Conservation (phyloP, 2,888 invertebrate species). For the Troglohyphantes excavatus region DNA sequence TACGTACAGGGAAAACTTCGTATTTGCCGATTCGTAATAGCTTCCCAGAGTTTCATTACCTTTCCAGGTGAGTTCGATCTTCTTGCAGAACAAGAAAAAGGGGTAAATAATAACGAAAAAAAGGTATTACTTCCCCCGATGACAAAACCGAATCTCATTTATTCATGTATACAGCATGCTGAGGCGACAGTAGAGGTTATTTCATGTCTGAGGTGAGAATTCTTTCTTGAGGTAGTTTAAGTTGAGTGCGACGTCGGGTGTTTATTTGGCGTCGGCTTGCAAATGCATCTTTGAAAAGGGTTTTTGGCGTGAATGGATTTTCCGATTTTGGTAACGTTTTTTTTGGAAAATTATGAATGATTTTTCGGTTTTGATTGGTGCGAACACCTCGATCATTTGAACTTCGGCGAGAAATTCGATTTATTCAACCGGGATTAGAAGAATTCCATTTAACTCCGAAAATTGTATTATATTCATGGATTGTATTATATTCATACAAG, state of each 20-base stretch:
- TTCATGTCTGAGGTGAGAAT: background rate
- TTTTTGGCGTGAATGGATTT: background rate
- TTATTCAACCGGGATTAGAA: too few species aligned
- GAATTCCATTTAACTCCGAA: too few species aligned
- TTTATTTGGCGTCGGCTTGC: background rate
- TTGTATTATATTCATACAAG: too few species aligned
- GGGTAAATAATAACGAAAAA: conserved; percentile 31
- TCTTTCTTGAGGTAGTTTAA: conserved; percentile 2
- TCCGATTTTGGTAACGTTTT: too few species aligned
- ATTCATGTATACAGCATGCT: conserved; percentile 26
- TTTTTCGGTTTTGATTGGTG: too few species aligned
- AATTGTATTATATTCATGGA: too few species aligned
- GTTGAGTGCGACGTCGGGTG: background rate
- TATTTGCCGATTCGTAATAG: conserved; percentile 60
- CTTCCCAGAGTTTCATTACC: conserved; percentile 45
- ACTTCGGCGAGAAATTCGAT: too few species aligned
- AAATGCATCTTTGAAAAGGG: background rate
- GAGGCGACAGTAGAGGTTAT: conserved; percentile 11
- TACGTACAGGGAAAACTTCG: conserved; percentile 27
- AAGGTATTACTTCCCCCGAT: conserved; percentile 31
- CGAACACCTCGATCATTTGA: too few species aligned
- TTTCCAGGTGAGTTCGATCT: conserved; percentile 14
- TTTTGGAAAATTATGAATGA: too few species aligned
- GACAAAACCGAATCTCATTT: conserved; percentile 65
- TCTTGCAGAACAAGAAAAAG: conserved; percentile 20